Percentiles rank a stretch among this genome's conserved stretches.
Conservation (phyloP, 2,797 vertebrate genomes). For the Lerista edwardsae region DNA sequence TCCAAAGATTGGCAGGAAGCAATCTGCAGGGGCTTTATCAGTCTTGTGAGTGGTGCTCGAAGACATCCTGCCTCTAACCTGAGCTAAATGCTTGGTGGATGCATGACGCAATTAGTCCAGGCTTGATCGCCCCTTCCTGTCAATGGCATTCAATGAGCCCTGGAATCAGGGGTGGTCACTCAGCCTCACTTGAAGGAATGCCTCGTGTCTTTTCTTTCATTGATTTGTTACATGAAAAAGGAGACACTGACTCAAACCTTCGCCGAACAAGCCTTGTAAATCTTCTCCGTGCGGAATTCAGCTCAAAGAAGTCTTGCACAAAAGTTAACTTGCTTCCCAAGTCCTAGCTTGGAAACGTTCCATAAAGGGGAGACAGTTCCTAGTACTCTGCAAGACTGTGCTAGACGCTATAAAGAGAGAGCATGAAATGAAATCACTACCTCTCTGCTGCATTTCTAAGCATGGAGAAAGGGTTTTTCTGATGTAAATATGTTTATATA, state of each 20-base stretch:
- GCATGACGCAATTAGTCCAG: not conserved
- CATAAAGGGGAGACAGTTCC: not conserved
- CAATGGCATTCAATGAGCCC: not conserved
- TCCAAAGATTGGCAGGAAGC: not conserved
- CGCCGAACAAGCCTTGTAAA: not conserved
- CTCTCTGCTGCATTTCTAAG: too few relatives aligned
- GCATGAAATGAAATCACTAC: too few relatives aligned
- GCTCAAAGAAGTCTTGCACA: not conserved
- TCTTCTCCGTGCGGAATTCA: not conserved
- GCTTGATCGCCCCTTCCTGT: not conserved
- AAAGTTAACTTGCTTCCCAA: not conserved
- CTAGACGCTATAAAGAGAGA: not conserved
- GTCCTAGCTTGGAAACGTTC: not conserved
- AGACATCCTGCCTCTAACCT: not conserved
- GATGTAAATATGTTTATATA: not conserved
- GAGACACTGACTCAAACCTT: not conserved
- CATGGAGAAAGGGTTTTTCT: not conserved
- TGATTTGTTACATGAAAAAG: not conserved
- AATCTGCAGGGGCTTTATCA: not conserved
- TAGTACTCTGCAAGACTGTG: not conserved
- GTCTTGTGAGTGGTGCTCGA: not conserved
- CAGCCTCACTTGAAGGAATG: not conserved
- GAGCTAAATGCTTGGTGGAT: not conserved
- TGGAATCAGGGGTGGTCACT: not conserved
- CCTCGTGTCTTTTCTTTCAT: not conserved